A percentile compares a stretch with the other conserved stretches of the same genome.
Evolutionary conservation across 2,888 invertebrate species (phyloP).

Genomic region (Ceratothoa steindachneri): DNA sequence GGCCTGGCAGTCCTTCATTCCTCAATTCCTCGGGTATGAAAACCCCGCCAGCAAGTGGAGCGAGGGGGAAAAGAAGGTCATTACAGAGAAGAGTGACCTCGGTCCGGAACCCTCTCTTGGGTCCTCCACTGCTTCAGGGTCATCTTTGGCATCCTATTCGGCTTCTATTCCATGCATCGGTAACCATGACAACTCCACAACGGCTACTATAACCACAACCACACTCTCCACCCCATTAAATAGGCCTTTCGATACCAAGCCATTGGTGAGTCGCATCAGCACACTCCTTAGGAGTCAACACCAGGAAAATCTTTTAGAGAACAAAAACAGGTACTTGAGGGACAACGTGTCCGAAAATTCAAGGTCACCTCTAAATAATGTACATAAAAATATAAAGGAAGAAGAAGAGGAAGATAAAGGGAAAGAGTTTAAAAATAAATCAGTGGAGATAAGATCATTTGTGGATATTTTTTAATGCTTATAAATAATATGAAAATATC

Average conservation of each 20-base stretch:
- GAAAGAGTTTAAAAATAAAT: background rate
- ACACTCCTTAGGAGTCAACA: background rate
- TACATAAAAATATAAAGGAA: background rate
- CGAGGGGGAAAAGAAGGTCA: background rate
- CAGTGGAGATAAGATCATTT: background rate
- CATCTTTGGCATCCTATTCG: background rate
- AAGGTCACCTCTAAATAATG: background rate
- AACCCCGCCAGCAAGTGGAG: background rate
- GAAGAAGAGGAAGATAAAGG: background rate
- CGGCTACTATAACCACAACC: background rate
- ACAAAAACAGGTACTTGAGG: background rate
- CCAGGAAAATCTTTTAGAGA: background rate
- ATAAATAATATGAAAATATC: too few species aligned
- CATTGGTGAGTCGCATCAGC: background rate
- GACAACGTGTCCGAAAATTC: background rate
- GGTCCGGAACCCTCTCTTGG: background rate
- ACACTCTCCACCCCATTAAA: background rate
- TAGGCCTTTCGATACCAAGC: background rate
- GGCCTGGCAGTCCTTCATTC: background rate
- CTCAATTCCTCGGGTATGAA: background rate
- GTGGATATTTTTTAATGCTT: background rate
- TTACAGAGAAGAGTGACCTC: background rate
- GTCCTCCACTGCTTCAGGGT: background rate
- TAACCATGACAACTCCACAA: background rate
- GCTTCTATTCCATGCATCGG: background rate